Evolutionary conservation across 1,140 invertebrate genomes (phyloP), one percentile per base, ranked within the genome.

Genomic region (Eulimnadia texana): DNA sequence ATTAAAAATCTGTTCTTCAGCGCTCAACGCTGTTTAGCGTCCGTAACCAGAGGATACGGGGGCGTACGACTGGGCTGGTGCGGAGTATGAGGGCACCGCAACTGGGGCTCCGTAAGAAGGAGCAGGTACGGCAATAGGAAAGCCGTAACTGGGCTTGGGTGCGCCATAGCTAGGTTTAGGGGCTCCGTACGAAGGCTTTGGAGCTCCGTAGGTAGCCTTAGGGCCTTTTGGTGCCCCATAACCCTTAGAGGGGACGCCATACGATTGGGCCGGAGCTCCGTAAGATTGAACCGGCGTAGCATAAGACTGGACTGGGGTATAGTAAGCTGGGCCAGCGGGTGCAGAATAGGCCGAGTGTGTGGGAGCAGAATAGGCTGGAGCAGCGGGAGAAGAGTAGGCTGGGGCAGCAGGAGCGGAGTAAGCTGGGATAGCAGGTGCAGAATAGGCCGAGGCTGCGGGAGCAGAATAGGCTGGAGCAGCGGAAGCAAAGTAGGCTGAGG

Each of bases 181-280:
- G 2, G 52, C 27, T 49, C 61, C 61, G 24, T 62, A 62, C 2
- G 55, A 33, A 20, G 25, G 20, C 42, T 62, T 54, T 16, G 60
- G 60, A 22, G 60, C 60, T 61, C 60, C 60, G 29, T 61, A 61
- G 13, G 56, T 50, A 11, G 60, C 56, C 19, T 50, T 50, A 23
- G 57, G 50, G 19, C 33, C 27, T 10, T 47, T 10, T 0, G 58
- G 58, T n/a, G 58, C 42, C 3, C 42, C 42, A 23, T 59, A 59
- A 22, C 28, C 27, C 20, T 20, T 33, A 11, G 23, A 25, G 1
- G 58, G 58, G 3, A 50, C 27, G 10, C 27, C 28, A 19, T 60
- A 60, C 13, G 33, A 50, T 24, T 47, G 58, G 20, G 20, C 50
- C 23, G 58, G 58, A 10, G 56, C 23, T 11, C 56, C 28, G 25